Evolutionary conservation across 2,888 invertebrate species (phyloP), one percentile per base, ranked within the genome.

Genomic region (Microdon myrmicae): DNA sequence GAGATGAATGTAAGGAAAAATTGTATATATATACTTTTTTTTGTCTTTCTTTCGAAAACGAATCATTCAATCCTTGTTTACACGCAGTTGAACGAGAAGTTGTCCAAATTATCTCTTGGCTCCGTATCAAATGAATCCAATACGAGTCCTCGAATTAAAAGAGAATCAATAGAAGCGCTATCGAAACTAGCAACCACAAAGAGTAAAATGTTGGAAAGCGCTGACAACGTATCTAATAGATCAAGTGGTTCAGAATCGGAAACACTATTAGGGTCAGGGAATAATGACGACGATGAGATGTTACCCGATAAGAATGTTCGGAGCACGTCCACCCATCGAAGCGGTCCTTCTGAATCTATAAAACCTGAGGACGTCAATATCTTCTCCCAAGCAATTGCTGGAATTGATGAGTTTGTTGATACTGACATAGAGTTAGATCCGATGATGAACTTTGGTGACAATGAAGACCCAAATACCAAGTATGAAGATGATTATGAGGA

Each of bases 1-100:
- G 76, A 76, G 48, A 61, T 75, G 2, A 70, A 74, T 47, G 77
- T 77, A 48, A 68, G 49, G 48, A 8, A 14, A 10, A 3, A 22
- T n/a, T n/a, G n/a, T n/a, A n/a, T n/a, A n/a, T n/a, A n/a, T n/a
- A n/a, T n/a, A n/a, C n/a, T n/a, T 5, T 10, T 9, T 29, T 29
- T 29, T 29, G 29, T 29, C 6, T n/a, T 22, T 8, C 8, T 22
- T 22, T n/a, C n/a, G n/a, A n/a, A n/a, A n/a, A n/a, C n/a, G n/a
- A n/a, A n/a, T n/a, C n/a, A n/a, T n/a, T n/a, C n/a, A 39, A 6
- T 13, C 4, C 16, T 25, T 10, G 9, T 38, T 39, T 39, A 12
- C 14, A 23, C 54, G 20, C 28, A 72, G 70, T 26, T 70, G 8
- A 68, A 68, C 8, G 69, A 71, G 19, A 70, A 70, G 31, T 67